Conservation (phyloP, 1,140 invertebrate genomes). For the Diploscapter pachys region DNA sequence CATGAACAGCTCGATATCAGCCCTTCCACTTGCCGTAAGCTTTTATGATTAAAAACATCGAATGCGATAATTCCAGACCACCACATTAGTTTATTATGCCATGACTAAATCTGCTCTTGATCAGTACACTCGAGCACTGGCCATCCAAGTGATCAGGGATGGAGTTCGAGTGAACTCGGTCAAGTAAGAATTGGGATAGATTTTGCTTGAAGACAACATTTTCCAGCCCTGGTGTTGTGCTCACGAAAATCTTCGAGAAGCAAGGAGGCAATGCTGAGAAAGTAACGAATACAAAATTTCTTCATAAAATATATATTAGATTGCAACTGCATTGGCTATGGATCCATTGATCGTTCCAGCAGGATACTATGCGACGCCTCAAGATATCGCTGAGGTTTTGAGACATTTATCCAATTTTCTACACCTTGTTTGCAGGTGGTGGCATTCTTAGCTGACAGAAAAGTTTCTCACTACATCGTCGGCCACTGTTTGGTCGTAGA, state of each 20-base stretch:
- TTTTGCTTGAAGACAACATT: neutral
- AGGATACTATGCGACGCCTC: neutral
- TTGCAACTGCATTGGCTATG: neutral
- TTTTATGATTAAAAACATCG: neutral
- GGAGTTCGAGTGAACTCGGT: slow-evolving; percentile 25
- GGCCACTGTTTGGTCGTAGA: slow-evolving; percentile 21
- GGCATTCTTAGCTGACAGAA: slow-evolving; percentile 21
- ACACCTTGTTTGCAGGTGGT: no score
- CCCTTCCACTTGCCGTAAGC: slow-evolving; percentile 5
- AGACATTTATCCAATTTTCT: no score
- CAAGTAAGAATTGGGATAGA: slow-evolving; percentile 4
- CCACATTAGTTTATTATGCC: slow-evolving; percentile 7
- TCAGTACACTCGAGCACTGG: slow-evolving; percentile 18
- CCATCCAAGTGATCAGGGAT: neutral
- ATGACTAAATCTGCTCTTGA: slow-evolving; percentile 19
- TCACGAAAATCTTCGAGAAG: slow-evolving; percentile 10
- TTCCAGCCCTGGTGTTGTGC: slow-evolving; percentile 10
- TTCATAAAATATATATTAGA: no score
- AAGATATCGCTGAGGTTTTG: slow-evolving; percentile 13
- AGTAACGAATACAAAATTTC: slow-evolving; percentile 11
- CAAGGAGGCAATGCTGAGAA: slow-evolving; percentile 7
- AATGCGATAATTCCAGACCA: slow-evolving; percentile 16
- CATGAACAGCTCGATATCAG: slow-evolving; percentile 13
- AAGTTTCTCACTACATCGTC: slow-evolving; percentile 22
- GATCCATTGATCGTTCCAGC: neutral